Percentiles rank a stretch among this genome's conserved stretches.
phyloP scores from a whole-genome alignment of 2,888 invertebrate species.

The Bombylius major region DNA sequence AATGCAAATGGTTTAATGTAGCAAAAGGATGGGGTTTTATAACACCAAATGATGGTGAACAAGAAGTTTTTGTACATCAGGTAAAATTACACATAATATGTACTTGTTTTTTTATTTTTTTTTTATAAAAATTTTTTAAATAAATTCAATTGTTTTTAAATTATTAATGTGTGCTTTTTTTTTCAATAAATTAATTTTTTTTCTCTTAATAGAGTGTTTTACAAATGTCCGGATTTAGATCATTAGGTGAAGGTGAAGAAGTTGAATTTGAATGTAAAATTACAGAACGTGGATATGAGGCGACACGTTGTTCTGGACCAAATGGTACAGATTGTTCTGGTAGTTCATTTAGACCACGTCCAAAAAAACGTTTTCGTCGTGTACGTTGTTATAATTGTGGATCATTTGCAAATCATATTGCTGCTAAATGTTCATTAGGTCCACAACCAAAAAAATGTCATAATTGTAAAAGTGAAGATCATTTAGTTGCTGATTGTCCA shows the following conservation, averaged over 20 bases:
- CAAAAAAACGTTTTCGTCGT: conserved; percentile 73
- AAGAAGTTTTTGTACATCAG: conserved; percentile 91
- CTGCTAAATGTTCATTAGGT: conserved; percentile 75
- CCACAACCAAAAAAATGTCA: conserved; percentile 82
- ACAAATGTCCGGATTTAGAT: conserved; percentile 76
- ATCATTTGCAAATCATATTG: conserved; percentile 84
- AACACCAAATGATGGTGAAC: conserved; percentile 77
- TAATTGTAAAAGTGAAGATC: conserved; percentile 76
- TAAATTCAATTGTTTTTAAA: background rate
- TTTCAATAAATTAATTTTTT: too few species aligned
- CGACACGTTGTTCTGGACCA: conserved; percentile 70
- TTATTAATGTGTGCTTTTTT: too few species aligned
- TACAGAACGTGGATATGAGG: conserved; percentile 78
- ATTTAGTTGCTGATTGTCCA: conserved; percentile 83
- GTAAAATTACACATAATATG: conserved; percentile 35
- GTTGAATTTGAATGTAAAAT: conserved; percentile 78
- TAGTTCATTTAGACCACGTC: conserved; percentile 65
- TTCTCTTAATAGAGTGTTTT: conserved; percentile 64
- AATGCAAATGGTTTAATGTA: conserved; percentile 93
- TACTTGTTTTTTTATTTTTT: too few species aligned
- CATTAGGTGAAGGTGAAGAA: conserved; percentile 75
- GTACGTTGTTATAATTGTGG: conserved; percentile 90
- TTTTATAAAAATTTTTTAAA: too few species aligned
- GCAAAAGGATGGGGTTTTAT: conserved; percentile 93
- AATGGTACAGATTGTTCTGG: conserved; percentile 67